Evolutionary conservation across 2,797 vertebrate species (phyloP), one percentile per base, ranked within the genome.

Genomic region (Xenops minutus): DNA sequence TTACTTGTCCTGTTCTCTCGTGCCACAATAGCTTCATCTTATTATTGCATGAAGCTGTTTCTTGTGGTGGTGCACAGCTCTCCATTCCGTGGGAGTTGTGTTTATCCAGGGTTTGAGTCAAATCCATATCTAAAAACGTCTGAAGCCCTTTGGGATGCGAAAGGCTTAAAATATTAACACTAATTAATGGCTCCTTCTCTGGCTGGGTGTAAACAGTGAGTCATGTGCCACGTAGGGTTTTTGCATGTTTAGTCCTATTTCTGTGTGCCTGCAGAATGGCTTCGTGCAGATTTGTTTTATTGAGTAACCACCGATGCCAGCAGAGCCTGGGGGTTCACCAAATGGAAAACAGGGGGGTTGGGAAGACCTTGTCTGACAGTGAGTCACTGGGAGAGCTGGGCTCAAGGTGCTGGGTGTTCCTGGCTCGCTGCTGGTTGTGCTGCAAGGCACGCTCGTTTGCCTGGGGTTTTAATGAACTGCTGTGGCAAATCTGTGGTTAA

Each of bases 171-270:
- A 95, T 96, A 94, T 95, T 97, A 95, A 69, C 81, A 14, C 69
- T 93, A 95, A 93, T 96, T 96, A 94, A 92, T 54, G 83, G 63
- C 93, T 96, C 49, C 83, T 71, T 88, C 63, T 71, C 93, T 39
- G 71, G 17, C 85, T 88, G 88, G 80, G 34, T 79, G 83, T 95
- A 96, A 96, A 93, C 88, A 97, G 88, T 96, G 93, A 96, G 85
- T 97, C 95, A 96, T 96, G 95, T 92, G 94, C 92, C 85, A 94
- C 83, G 92, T 92, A 51, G 29, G 94, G 91, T 29, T 92, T 92
- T 91, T 95, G 92, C 88, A 90, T 95, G 96, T 92, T 96, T 92
- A 13, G 95, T 95, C 95, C 83, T 96, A 95, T 93, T 96, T 88
- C 93, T 79, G 94, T 67, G 84, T 43, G 6, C 86, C 43, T 49